A percentile compares a stretch with the other conserved stretches of the same genome.
Evolutionary conservation across 2,113 vertebrate species (phyloP).

Genomic region (Motacilla tschutschensis): DNA sequence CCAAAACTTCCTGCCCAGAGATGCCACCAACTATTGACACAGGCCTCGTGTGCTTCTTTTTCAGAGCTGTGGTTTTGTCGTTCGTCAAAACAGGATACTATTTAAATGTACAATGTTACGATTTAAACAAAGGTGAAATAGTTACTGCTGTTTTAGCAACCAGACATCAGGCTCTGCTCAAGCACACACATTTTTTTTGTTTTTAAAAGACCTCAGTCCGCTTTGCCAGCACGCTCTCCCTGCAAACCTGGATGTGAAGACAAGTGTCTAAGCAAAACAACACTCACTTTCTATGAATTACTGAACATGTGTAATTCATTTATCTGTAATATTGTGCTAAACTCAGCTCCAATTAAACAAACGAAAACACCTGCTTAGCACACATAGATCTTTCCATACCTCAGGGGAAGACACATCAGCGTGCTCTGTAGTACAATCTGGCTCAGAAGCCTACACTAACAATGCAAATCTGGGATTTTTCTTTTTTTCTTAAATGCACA

Average conservation of each 20-base stretch:
- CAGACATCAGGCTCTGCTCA: slow-evolving; percentile 43
- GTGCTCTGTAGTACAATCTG: slow-evolving; percentile 44
- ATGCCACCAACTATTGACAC: slow-evolving; percentile 61
- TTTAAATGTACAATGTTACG: slow-evolving; percentile 70
- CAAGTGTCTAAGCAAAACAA: slow-evolving; percentile 71
- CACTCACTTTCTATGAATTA: slow-evolving; percentile 79
- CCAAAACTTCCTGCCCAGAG: slow-evolving; percentile 78
- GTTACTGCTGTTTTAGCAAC: slow-evolving; percentile 66
- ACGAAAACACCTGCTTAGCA: slow-evolving; percentile 78
- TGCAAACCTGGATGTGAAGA: slow-evolving; percentile 64
- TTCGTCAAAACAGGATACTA: slow-evolving; percentile 89
- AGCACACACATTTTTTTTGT: slow-evolving; percentile 58
- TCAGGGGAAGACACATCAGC: slow-evolving; percentile 72
- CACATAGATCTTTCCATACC: slow-evolving; percentile 69
- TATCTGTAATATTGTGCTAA: slow-evolving; percentile 73
- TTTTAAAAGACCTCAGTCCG: slow-evolving; percentile 49
- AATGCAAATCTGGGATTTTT: slow-evolving; percentile 34
- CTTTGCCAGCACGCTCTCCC: slow-evolving; percentile 71
- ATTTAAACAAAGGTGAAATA: slow-evolving; percentile 60
- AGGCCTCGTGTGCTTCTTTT: slow-evolving; percentile 48
- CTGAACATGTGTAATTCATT: slow-evolving; percentile 76
- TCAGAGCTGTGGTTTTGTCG: slow-evolving; percentile 81
- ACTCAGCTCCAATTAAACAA: slow-evolving; percentile 77
- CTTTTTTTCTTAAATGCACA: neutral
- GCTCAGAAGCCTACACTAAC: slow-evolving; percentile 40